These are phyloP conservation scores for Gracilinanus agilis DNA, from an alignment of 2,113 vertebrate genomes.

Conservation along the genomic window DNA sequence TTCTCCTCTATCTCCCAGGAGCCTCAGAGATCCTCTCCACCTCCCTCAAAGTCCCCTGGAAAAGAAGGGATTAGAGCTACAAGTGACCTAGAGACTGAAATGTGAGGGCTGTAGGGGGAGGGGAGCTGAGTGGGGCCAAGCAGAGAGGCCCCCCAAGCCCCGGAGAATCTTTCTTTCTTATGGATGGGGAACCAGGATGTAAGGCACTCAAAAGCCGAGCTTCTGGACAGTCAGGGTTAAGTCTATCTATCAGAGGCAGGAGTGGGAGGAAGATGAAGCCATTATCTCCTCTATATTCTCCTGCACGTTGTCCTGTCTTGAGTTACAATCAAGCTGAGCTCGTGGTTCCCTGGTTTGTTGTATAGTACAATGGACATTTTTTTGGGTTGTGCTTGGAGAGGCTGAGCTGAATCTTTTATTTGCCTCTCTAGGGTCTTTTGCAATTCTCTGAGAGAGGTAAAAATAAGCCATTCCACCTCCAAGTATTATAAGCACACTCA, in stretches of 20 bases:
- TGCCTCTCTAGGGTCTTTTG: no score
- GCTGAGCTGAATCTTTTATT: no score
- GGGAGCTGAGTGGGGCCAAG: neutral
- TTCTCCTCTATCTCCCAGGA: neutral
- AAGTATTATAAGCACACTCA: no score
- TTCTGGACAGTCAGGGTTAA: neutral
- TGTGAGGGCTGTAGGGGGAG: neutral
- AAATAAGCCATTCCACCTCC: no score
- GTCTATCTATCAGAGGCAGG: neutral
- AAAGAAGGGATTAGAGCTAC: neutral
- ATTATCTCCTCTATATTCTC: no score
- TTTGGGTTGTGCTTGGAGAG: no score
- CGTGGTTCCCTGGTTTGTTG: no score
- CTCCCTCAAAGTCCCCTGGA: neutral
- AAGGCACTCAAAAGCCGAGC: neutral
- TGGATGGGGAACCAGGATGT: neutral
- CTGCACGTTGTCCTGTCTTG: no score
- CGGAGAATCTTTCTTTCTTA: fast-evolving
- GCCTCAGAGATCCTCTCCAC: neutral
- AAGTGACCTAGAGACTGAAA: neutral
- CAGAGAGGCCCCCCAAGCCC: neutral
- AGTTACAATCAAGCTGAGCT: no score
- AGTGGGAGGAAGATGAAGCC: neutral
- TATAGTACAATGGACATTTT: no score
- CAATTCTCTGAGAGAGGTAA: no score